Evolutionary conservation across 2,888 invertebrate genomes (phyloP), one percentile per base, ranked within the genome.

Genomic region (Yponomeuta malinellus): DNA sequence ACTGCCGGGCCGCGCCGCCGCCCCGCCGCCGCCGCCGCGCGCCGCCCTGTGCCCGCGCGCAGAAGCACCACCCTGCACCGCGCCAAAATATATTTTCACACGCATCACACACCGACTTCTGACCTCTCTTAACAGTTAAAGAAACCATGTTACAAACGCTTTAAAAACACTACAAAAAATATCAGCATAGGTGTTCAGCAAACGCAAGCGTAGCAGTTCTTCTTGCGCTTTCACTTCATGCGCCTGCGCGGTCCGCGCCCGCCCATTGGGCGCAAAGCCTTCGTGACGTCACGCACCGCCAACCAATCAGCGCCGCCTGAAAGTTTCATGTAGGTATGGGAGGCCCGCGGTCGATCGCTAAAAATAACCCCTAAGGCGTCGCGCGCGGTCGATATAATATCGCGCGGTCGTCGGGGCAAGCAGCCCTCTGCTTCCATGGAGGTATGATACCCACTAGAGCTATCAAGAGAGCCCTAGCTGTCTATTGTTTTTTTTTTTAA

Each of bases 251-350:
- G 73, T 73, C 76, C 65, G 71, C 66, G 74, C 76, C 74, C 77
- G 75, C 74, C 75, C 72, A 88, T 93, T 93, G 93, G 93, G 76
- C 77, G 79, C 74, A 68, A 70, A 72, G 71, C 68, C 72, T 75
- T 75, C 74, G 86, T 90, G 90, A 90, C 90, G 91, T 90, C 89
- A 90, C 83, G 72, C 73, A 73, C 76, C 76, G 74, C 75, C 78
- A 71, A 71, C 91, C 90, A 91, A 91, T 90, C 63, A 74, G 68
- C 63, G 12, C 71, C 73, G 72, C 78, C 90, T 90, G 90, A 91
- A 91, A 86, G 66, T 81, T 86, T 89, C 89, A 88, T 77, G 90
- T 91, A 91, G 91, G 90, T 90, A 90, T 86, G 84, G 75, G 76
- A 79, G 79, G 78, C 75, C 74, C 79, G 76, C 77, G 88, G 86